Evolutionary conservation across 2,888 invertebrate genomes (phyloP).

Genomic region (Meghimatium bilineatum): DNA sequence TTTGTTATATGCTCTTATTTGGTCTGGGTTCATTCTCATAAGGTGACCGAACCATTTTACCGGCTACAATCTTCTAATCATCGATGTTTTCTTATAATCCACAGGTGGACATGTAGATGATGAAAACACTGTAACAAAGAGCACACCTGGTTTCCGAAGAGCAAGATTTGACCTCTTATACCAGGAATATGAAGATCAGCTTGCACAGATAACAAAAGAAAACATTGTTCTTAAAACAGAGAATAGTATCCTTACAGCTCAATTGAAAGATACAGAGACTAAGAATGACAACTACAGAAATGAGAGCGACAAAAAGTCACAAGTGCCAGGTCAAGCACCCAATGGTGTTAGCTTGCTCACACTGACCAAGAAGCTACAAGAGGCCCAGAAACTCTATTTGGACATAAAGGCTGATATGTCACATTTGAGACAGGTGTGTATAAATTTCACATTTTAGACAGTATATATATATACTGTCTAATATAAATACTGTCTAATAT

Average conservation of each 20-base stretch:
- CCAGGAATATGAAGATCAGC: constrained; percentile 74
- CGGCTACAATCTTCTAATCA: too few relatives aligned
- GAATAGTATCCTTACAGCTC: constrained; percentile 64
- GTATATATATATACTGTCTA: neutral
- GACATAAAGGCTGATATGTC: constrained; percentile 66
- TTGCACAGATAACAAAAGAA: constrained; percentile 64
- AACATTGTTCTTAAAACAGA: constrained; percentile 61
- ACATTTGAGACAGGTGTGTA: constrained; percentile 66
- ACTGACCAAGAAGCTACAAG: constrained; percentile 68
- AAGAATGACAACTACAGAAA: constrained; percentile 10
- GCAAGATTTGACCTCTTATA: constrained; percentile 72
- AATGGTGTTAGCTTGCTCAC: constrained; percentile 51
- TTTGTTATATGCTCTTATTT: too few relatives aligned
- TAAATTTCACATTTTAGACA: neutral
- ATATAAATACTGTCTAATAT: too few relatives aligned
- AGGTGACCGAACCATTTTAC: too few relatives aligned
- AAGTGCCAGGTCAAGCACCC: neutral
- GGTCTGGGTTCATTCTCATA: too few relatives aligned
- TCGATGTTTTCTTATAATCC: neutral
- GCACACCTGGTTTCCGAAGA: constrained; percentile 68
- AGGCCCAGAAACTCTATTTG: constrained; percentile 68
- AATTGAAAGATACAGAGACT: constrained; percentile 54
- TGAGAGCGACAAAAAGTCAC: neutral
- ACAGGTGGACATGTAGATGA: constrained; percentile 69
- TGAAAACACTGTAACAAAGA: constrained; percentile 60